phyloP scores from a whole-genome alignment of 2,797 vertebrate genomes.

The Huso huso region DNA sequence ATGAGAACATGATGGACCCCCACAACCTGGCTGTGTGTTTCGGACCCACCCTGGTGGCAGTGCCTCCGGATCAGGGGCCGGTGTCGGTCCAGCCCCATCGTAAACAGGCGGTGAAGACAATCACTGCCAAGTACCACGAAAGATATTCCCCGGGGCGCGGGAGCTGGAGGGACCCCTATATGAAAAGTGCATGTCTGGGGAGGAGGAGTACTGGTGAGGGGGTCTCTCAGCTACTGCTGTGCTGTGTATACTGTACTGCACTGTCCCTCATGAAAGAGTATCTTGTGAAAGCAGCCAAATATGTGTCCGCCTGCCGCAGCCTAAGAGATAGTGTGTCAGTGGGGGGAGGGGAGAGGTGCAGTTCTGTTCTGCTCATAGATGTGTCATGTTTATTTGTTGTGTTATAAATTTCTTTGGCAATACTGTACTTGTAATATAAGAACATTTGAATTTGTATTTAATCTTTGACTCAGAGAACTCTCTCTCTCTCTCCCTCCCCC shows the following conservation, averaged over 20 bases:
- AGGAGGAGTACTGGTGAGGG: slow-evolving; percentile 74
- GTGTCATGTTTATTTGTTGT: too few species aligned
- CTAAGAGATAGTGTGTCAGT: neutral
- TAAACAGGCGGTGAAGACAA: slow-evolving; percentile 79
- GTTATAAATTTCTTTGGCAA: too few species aligned
- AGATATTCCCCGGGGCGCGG: slow-evolving; percentile 53
- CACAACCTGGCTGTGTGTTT: slow-evolving; percentile 88
- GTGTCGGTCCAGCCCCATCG: slow-evolving; percentile 76
- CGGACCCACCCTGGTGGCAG: slow-evolving; percentile 75
- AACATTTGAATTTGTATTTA: too few species aligned
- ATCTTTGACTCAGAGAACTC: too few species aligned
- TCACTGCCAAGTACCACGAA: slow-evolving; percentile 73
- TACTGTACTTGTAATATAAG: too few species aligned
- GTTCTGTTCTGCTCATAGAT: too few species aligned
- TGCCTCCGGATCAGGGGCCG: slow-evolving; percentile 65
- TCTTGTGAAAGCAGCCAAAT: neutral
- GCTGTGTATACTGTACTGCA: neutral
- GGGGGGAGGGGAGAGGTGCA: neutral
- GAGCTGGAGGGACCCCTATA: slow-evolving; percentile 68
- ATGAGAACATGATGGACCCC: slow-evolving; percentile 90
- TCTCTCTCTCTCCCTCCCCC: too few species aligned
- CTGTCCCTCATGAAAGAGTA: too few species aligned
- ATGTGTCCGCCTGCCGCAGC: too few species aligned
- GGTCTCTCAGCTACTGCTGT: too few species aligned
- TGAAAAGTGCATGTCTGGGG: slow-evolving; percentile 81